These are phyloP conservation scores for Vultur gryphus DNA, from an alignment of 2,797 vertebrate species.

Conservation along the genomic window DNA sequence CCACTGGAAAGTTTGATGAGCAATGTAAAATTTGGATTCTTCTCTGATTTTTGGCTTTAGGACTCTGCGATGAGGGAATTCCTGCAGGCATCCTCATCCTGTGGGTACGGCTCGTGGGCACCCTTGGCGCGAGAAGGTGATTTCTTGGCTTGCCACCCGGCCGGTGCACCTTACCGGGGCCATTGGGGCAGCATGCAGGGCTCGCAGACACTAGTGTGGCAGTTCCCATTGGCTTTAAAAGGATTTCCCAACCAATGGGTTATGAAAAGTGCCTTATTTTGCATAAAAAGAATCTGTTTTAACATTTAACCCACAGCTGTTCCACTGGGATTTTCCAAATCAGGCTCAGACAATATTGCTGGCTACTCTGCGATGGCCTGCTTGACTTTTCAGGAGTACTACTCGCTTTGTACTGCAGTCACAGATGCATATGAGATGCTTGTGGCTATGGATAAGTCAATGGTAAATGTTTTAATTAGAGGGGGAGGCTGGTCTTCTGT, in stretches of 20 bases:
- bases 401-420: background rate
- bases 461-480: background rate
- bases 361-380: background rate
- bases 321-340: background rate
- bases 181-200: background rate
- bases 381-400: background rate
- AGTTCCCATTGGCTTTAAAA: background rate
- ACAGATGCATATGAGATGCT: background rate
- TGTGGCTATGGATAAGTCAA: background rate
- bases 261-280: background rate
- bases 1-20: background rate
- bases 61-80: background rate
- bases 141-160: rapidly evolving
- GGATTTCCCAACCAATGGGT: background rate
- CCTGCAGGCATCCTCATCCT: background rate
- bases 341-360: background rate
- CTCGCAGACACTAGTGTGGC: background rate
- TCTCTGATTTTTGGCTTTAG: background rate
- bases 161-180: no score
- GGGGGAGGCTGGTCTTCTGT: background rate
- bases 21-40: background rate
- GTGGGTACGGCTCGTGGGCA: rapidly evolving
- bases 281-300: background rate
- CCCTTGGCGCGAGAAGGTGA: background rate
- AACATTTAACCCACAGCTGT: background rate